Evolutionary conservation across 1,140 invertebrate species (phyloP).

Genomic region (Onthophagus taurus): DNA sequence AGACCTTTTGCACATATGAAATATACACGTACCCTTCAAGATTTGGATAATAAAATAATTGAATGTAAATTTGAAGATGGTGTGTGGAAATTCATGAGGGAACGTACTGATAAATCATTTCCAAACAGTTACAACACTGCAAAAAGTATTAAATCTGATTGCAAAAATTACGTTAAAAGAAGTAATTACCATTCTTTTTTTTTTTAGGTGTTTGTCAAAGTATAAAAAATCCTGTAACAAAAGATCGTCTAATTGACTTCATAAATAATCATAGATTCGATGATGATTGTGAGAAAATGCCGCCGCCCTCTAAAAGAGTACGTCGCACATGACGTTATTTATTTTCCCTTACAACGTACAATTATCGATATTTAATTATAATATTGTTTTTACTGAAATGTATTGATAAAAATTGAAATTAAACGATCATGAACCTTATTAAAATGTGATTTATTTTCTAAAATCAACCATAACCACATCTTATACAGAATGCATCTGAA

Average conservation of each 20-base stretch:
- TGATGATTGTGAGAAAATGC: slow-evolving; percentile 55
- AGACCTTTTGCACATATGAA: slow-evolving; percentile 65
- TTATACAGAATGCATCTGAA: no score
- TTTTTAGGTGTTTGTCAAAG: slow-evolving; percentile 57
- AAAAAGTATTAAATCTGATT: slow-evolving; percentile 44
- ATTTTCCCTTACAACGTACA: no score
- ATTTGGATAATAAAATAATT: slow-evolving; percentile 88
- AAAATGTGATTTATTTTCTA: no score
- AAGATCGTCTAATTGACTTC: slow-evolving; percentile 63
- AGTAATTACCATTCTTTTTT: no score
- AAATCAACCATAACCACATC: no score
- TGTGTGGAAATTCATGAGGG: slow-evolving; percentile 91
- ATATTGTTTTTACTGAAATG: no score
- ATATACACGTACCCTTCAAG: slow-evolving; percentile 62
- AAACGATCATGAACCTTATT: no score
- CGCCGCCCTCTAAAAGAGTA: slow-evolving; percentile 44
- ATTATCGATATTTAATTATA: no score
- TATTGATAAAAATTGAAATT: no score
- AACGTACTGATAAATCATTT: slow-evolving; percentile 93
- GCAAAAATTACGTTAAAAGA: not conserved
- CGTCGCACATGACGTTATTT: no score
- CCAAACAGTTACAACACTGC: slow-evolving; percentile 86
- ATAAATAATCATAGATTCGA: slow-evolving; percentile 56
- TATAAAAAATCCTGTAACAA: slow-evolving; percentile 72
- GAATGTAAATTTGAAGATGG: slow-evolving; percentile 78